A percentile compares a stretch with the other conserved stretches of the same genome.
Conservation (phyloP, 2,113 vertebrate species). For the Telmatochromis sp. region DNA sequence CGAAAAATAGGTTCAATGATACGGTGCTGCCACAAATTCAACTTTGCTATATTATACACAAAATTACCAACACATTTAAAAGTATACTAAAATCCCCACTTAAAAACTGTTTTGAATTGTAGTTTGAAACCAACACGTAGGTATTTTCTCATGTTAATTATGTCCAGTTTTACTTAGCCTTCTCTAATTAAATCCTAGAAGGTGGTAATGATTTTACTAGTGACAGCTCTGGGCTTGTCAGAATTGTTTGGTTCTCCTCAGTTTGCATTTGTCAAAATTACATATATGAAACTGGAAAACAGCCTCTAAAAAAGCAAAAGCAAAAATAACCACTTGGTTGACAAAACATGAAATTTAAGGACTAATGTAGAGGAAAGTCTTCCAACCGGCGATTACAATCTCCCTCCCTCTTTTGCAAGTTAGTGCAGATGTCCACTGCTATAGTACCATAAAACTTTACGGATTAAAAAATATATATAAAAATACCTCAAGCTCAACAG, state of each 20-base stretch:
- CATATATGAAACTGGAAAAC: neutral
- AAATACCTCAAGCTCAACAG: neutral
- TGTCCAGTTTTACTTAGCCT: neutral
- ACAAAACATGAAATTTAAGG: neutral
- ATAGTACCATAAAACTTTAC: neutral
- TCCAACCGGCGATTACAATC: neutral
- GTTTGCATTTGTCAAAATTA: neutral
- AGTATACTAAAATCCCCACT: neutral
- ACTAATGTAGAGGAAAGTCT: neutral
- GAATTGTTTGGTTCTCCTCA: neutral
- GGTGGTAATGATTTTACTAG: neutral
- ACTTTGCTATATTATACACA: neutral
- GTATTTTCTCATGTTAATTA: neutral
- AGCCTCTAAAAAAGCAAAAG: neutral
- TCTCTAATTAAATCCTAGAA: neutral
- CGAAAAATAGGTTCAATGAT: neutral
- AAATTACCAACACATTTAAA: neutral
- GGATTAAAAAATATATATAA: neutral
- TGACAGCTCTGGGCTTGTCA: neutral
- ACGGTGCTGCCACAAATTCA: neutral
- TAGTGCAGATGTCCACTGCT: neutral
- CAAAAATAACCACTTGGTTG: neutral
- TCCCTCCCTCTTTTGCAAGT: neutral
- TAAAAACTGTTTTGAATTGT: neutral
- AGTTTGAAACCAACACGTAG: neutral